Percentiles rank a stretch among this genome's conserved stretches.
Evolutionary conservation across 2,797 vertebrate species (phyloP).

Genomic region (Synaphobranchus kaupii): DNA sequence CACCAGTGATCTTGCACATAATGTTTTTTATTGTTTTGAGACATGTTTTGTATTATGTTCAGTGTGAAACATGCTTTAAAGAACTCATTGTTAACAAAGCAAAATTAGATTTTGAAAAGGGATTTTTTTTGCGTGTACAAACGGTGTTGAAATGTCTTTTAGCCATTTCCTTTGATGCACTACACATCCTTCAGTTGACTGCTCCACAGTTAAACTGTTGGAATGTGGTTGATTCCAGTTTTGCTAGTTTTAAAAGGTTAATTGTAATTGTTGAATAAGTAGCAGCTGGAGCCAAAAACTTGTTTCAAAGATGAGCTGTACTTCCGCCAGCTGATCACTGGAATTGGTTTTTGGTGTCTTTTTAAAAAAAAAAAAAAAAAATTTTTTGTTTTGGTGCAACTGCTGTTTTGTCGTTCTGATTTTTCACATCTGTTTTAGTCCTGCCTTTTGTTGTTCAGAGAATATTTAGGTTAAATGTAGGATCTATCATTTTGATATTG

Average conservation of each 20-base stretch:
- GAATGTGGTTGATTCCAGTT: background rate
- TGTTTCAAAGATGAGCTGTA: conserved; percentile 56
- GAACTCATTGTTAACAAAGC: conserved; percentile 48
- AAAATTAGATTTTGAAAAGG: conserved; percentile 53
- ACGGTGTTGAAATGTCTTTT: background rate
- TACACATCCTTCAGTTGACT: background rate
- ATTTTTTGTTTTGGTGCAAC: background rate
- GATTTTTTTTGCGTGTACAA: conserved; percentile 64
- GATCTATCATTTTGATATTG: conserved; percentile 37
- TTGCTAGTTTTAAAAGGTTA: background rate
- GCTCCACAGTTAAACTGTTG: background rate
- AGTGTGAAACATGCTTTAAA: conserved; percentile 70
- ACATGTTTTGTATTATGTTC: conserved; percentile 69
- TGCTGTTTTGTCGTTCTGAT: conserved; percentile 11
- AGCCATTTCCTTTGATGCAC: conserved; percentile 1
- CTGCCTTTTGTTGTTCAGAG: background rate
- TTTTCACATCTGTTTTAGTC: background rate
- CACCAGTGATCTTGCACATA: conserved; percentile 78
- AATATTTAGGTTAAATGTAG: background rate
- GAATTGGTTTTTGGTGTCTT: conserved; percentile 22
- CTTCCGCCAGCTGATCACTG: conserved; percentile 67
- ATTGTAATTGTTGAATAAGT: background rate
- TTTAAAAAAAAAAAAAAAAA: too few relatives aligned
- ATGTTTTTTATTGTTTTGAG: conserved; percentile 67
- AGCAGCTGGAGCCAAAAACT: conserved; percentile 21